Evolutionary conservation across 2,113 vertebrate species (phyloP), one percentile per base, ranked within the genome.

Genomic region (Ptyas mucosa): DNA sequence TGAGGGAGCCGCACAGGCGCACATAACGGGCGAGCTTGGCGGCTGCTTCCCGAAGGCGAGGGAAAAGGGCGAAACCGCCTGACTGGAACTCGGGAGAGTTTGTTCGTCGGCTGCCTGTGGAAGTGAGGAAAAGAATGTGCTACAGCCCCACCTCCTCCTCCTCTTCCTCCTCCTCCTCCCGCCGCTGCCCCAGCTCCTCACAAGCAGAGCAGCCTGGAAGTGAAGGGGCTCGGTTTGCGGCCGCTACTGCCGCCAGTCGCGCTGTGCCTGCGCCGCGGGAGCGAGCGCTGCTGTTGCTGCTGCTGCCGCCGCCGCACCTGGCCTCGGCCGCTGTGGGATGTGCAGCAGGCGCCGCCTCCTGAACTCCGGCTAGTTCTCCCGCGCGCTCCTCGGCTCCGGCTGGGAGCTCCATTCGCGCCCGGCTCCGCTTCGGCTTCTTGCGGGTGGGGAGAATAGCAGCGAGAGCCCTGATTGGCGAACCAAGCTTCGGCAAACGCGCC

Each of bases 271-370:
- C 91, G 53, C 93, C 43, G 95, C 93, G 91, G 93, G 92, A 85
- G 95, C 93, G 91, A 90, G 21, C 91, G 89, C 87, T 89, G 90
- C 49, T 10, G 95, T 93, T 51, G 61, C 75, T 52, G 96, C 96
- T 85, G 91, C 49, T 5, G 95, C 93, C 51, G 61, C 81, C 93
- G 95, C 96, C 64, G 96, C 97, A 97, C 97, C 97, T 97, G 97
- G 91, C 94, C 90, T 94, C 94, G 90, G 92, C 89, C 93, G 93
- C 89, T 46, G 34, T 21, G 94, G 93, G 91, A 95, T 96, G 97
- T 94, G 96, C 90, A n/a, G 91, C 95, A 93, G 94, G 94, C 95
- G 96, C 95, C 94, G 51, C 93, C 90, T 91, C 90, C 86, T 91
- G 96, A 97, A 96, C 96, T 96, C 96, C 93, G 55, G 58, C 94